Conservation (phyloP, 1,140 invertebrate genomes). For the Papilio glaucus region DNA sequence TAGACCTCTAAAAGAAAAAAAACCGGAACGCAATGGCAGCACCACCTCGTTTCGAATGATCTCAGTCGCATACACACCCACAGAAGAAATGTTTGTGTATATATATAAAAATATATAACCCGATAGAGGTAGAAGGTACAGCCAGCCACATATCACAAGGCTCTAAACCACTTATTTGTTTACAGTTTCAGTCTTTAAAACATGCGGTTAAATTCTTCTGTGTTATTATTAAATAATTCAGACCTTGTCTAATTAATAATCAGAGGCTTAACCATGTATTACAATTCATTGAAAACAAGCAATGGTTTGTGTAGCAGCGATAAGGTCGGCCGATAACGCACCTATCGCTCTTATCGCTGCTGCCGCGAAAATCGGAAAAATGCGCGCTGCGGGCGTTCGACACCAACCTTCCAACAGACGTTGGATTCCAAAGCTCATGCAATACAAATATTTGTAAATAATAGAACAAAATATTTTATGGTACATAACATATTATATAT, state of each 20-base stretch:
- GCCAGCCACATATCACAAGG: no score
- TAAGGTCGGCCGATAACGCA: constrained; percentile 53
- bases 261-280: constrained; percentile 1
- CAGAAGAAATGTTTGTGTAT: no score
- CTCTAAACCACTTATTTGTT: no score
- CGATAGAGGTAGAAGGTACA: no score
- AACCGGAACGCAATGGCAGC: no score
- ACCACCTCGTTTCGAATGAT: no score
- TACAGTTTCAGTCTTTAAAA: background rate
- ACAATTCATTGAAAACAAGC: constrained; percentile 55
- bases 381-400: constrained; percentile 49
- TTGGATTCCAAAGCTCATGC: background rate
- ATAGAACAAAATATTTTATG: no score
- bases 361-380: constrained; percentile 53
- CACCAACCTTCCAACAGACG: constrained; percentile 43
- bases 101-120: no score
- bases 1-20: no score
- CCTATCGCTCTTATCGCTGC: constrained; percentile 52
- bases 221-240: background rate
- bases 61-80: no score
- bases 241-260: constrained; percentile 22
- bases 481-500: no score
- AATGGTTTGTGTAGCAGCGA: constrained; percentile 39
- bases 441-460: background rate
- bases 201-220: background rate